Base-by-base conservation (phyloP, 2,888 invertebrate genomes). In the Brachyptera putata region DNA sequence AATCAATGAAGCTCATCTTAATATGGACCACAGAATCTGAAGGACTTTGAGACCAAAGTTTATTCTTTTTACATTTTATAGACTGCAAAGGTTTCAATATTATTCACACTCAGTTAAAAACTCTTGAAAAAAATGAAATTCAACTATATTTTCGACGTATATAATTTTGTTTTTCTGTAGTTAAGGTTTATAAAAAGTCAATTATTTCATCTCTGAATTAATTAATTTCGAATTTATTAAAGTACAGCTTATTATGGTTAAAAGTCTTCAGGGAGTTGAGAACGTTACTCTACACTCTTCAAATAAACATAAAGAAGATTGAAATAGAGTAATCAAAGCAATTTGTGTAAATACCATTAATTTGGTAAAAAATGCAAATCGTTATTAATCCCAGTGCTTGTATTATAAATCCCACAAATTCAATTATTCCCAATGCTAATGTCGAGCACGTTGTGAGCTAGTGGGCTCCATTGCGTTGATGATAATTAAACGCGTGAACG, bases 361-460 rank as follows among this genome's bases (percentile, higher is more conserved):
- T 46, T 46, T 24, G n/a, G n/a, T n/a, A 24, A 46, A 46, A 46
- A 21, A n/a, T 16, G 18, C 46, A n/a, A n/a, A n/a, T n/a, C 46
- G 46, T 46, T 46, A 46, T 24, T 46, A 46, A 46, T 46, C 46
- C 46, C 46, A 21, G 21, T n/a, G 46, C 46, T 46, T 7, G 5
- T 7, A 16, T 43, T 43, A 53, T 53, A 36, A 53, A 53, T 36
- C 34, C 53, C 18, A 36, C 53, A 53, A 53, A 53, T 53, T 53
- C 53, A 53, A 53, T 53, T 53, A 53, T 53, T 53, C 46, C 41
- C 41, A 18, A 34, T 34, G 57, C 30, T 57, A 57, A 57, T 57
- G 46, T 57, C 30, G 43, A 48, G 48, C 46, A 55, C 60, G 57
- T 39, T 26, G 34, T 37, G 58, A 57, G 64, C 64, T 65, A 63